phyloP scores from a whole-genome alignment of 2,888 invertebrate species.

The Tubiluchus corallicola region DNA sequence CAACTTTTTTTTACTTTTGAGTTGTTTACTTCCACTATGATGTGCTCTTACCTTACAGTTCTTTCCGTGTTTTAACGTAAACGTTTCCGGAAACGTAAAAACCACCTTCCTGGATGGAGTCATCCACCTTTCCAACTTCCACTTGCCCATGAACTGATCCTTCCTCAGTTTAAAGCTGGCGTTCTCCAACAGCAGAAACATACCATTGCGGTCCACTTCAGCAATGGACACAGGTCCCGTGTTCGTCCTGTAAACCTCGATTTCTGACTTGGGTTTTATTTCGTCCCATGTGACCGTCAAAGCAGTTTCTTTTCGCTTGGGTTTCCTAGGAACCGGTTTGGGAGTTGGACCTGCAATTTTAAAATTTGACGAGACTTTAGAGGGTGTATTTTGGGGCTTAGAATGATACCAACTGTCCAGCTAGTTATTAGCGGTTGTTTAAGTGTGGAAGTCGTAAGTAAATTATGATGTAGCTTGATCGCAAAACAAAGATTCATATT shows the following conservation, averaged over 20 bases:
- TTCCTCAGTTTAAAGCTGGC: slow-evolving; percentile 3
- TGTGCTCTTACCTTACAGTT: background rate
- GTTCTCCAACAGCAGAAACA: background rate
- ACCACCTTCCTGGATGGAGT: background rate
- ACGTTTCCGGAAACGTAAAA: background rate
- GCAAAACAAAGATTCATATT: no score
- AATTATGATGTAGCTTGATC: no score
- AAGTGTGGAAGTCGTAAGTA: no score
- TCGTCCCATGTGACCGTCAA: background rate
- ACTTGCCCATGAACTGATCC: background rate
- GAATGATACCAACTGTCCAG: no score
- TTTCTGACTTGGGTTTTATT: background rate
- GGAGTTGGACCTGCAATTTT: background rate
- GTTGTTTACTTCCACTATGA: no score
- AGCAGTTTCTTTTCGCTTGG: background rate
- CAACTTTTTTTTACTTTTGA: no score
- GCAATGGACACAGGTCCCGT: background rate
- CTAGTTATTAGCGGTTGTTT: no score
- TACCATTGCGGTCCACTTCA: background rate
- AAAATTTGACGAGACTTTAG: no score
- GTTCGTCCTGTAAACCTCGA: background rate
- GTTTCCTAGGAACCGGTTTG: background rate
- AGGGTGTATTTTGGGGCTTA: no score
- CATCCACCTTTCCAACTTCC: background rate
- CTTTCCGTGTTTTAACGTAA: slow-evolving; percentile 3